phyloP scores from a whole-genome alignment of 2,113 vertebrate species.

The Catharus minimus region DNA sequence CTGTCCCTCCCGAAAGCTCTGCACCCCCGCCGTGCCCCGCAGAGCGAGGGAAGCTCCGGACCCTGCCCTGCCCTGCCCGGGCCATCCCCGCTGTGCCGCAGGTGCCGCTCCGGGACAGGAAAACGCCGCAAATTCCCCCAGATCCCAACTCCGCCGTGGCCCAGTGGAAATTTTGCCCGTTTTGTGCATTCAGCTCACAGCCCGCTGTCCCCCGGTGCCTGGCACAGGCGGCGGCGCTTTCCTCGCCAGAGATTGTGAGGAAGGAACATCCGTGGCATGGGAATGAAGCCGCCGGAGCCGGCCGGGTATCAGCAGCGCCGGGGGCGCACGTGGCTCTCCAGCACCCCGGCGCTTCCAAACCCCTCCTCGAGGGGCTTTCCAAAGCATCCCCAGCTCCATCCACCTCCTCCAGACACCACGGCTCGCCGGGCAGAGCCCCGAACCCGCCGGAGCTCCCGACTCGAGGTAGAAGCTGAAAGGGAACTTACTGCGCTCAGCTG shows the following conservation, averaged over 20 bases:
- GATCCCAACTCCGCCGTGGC: not conserved
- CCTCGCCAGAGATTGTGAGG: slow-evolving; percentile 39
- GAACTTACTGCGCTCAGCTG: slow-evolving; percentile 62
- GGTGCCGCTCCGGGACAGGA: not conserved
- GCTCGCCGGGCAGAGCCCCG: not conserved
- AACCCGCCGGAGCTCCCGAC: not conserved
- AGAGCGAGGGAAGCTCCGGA: too few species aligned
- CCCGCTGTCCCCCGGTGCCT: slow-evolving; percentile 15
- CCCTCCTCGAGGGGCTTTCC: not conserved
- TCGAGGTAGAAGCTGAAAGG: slow-evolving; percentile 5
- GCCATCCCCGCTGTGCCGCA: fast-evolving
- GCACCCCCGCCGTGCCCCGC: not conserved
- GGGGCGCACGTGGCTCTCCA: slow-evolving; percentile 8
- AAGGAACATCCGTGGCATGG: slow-evolving; percentile 44
- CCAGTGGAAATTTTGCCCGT: slow-evolving; percentile 59
- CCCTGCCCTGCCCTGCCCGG: too few species aligned
- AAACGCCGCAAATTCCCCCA: not conserved
- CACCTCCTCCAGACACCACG: not conserved
- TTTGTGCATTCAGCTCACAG: slow-evolving; percentile 59
- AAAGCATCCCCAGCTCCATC: not conserved
- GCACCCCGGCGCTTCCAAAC: not conserved
- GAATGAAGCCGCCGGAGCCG: slow-evolving; percentile 27
- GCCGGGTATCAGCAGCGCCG: slow-evolving; percentile 3
- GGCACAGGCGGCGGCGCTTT: slow-evolving; percentile 36
- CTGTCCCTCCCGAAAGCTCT: too few species aligned